phyloP scores from a whole-genome alignment of 2,113 vertebrate species.

The Crotophaga sulcirostris region DNA sequence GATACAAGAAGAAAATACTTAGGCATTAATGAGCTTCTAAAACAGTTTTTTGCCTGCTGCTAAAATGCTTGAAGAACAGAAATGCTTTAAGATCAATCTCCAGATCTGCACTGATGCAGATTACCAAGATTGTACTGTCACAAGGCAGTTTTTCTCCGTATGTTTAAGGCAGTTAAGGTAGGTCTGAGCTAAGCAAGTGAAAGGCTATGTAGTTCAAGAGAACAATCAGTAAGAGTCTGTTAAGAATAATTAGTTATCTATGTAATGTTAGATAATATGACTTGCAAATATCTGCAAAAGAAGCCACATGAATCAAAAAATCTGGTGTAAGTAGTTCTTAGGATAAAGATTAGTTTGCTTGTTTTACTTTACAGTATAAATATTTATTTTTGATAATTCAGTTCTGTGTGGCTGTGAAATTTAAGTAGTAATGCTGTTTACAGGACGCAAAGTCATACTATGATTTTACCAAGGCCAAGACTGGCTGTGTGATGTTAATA shows the following conservation, averaged over 20 bases:
- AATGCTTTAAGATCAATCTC: neutral
- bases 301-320: neutral
- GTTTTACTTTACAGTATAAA: neutral
- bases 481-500: neutral
- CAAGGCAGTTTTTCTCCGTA: neutral
- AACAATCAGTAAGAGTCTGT: neutral
- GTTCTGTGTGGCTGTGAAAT: neutral
- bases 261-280: neutral
- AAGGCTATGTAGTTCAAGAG: neutral
- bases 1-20: neutral
- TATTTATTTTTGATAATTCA: neutral
- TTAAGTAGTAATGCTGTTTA: neutral
- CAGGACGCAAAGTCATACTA: neutral
- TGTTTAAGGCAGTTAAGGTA: neutral
- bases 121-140: neutral
- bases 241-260: neutral
- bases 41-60: neutral
- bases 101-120: neutral
- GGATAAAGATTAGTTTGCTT: neutral
- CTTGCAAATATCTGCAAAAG: neutral
- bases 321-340: neutral
- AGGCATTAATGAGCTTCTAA: neutral
- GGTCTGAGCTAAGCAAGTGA: neutral
- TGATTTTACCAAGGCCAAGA: neutral
- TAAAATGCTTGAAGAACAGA: neutral